These are phyloP conservation scores for Megaceryle maxima DNA, from an alignment of 2,113 vertebrate genomes.

Conservation along the genomic window DNA sequence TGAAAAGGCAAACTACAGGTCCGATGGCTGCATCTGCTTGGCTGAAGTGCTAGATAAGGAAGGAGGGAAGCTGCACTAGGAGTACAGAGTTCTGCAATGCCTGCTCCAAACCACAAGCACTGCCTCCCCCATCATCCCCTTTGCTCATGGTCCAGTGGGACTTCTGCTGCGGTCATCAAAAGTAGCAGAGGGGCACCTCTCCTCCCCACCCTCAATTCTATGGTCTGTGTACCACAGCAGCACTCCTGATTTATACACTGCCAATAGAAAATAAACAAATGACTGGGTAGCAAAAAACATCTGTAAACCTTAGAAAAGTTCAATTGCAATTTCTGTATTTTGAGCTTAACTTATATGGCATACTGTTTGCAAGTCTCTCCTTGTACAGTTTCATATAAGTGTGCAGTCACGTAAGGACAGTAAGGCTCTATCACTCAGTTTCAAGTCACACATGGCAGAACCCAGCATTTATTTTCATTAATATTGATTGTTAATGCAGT, in stretches of 20 bases:
- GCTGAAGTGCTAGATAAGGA: not conserved
- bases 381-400: not conserved
- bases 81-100: not conserved
- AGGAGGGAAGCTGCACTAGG: not conserved
- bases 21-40: not conserved
- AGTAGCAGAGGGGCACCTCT: not conserved
- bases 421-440: not conserved
- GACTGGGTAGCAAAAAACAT: not conserved
- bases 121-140: not conserved
- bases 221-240: not conserved
- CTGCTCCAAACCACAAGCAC: rapidly evolving
- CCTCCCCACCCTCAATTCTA: not conserved
- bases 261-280: not conserved
- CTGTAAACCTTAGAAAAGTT: not conserved
- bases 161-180: not conserved
- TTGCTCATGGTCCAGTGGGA: rapidly evolving
- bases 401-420: not conserved
- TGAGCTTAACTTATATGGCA: not conserved
- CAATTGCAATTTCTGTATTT: not conserved
- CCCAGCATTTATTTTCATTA: not conserved
- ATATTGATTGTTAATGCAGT: not conserved
- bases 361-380: not conserved
- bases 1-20: not conserved
- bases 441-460: not conserved
- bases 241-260: not conserved